Percentiles rank a stretch among this genome's conserved stretches.
Evolutionary conservation across 2,113 vertebrate genomes (phyloP).

Genomic region (Calonectris borealis): DNA sequence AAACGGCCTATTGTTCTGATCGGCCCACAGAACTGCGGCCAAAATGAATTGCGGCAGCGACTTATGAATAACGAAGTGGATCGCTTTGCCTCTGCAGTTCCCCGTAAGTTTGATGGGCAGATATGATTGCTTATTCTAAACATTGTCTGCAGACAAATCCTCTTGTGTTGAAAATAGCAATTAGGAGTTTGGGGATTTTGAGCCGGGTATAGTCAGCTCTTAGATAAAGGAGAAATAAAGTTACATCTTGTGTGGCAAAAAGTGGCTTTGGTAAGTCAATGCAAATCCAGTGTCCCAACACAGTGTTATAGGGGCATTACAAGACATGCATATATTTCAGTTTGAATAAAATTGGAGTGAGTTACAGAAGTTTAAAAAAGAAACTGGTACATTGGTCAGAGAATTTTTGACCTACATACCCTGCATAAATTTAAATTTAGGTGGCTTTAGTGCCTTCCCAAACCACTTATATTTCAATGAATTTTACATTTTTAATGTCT

Average conservation of each 20-base stretch:
- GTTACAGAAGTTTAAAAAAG: not conserved
- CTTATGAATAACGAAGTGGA: conserved; percentile 87
- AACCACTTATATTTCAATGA: not conserved
- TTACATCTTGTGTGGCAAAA: not conserved
- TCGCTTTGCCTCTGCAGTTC: conserved; percentile 89
- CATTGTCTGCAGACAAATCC: not conserved
- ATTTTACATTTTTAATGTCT: not conserved
- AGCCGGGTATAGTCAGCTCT: not conserved
- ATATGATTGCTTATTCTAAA: not conserved
- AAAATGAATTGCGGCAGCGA: conserved; percentile 88
- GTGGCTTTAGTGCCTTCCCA: not conserved
- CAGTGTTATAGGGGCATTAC: not conserved
- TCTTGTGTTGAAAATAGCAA: not conserved
- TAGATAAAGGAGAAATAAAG: not conserved
- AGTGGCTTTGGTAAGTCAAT: not conserved
- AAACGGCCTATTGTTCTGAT: conserved; percentile 92
- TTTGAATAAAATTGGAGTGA: not conserved
- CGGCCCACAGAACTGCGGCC: conserved; percentile 89
- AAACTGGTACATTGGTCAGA: not conserved
- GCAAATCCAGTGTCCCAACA: not conserved
- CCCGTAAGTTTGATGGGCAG: conserved; percentile 79
- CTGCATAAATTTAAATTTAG: not conserved
- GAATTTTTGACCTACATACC: not conserved
- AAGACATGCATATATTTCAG: not conserved
- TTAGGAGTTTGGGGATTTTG: not conserved